Percentiles rank a stretch among this genome's conserved stretches.
Evolutionary conservation across 2,113 vertebrate species (phyloP).

Genomic region (Heptranchias perlo): DNA sequence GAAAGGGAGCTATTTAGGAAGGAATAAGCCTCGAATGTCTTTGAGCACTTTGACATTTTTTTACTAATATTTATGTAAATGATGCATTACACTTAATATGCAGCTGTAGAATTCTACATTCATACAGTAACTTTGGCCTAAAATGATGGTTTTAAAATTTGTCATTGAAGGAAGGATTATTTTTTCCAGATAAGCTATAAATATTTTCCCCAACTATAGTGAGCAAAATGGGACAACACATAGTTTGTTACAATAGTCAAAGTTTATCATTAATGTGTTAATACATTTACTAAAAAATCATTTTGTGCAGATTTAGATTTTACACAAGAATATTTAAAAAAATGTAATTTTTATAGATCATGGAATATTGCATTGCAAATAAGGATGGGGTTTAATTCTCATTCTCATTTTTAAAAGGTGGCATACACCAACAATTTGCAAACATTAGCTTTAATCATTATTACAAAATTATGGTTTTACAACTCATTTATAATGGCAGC

Average conservation of each 20-base stretch:
- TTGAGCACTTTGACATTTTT: neutral
- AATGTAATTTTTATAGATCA: neutral
- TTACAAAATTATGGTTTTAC: neutral
- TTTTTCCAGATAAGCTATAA: neutral
- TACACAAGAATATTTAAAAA: neutral
- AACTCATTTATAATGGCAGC: neutral
- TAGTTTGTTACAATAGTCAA: neutral
- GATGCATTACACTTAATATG: neutral
- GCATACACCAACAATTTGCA: neutral
- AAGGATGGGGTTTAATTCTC: neutral
- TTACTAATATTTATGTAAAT: neutral
- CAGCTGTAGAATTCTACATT: neutral
- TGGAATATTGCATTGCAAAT: neutral
- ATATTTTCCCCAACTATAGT: neutral
- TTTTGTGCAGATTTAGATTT: neutral
- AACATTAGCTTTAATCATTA: neutral
- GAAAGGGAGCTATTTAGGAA: neutral
- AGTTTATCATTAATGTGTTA: neutral
- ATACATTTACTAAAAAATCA: neutral
- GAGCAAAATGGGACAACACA: neutral
- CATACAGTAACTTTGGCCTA: neutral
- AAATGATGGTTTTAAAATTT: neutral
- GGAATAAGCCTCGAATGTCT: neutral
- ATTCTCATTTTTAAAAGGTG: neutral
- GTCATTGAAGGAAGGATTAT: neutral